A percentile compares a stretch with the other conserved stretches of the same genome.
phyloP scores from a whole-genome alignment of 2,797 vertebrate genomes.

The Micrastur ruficollis region DNA sequence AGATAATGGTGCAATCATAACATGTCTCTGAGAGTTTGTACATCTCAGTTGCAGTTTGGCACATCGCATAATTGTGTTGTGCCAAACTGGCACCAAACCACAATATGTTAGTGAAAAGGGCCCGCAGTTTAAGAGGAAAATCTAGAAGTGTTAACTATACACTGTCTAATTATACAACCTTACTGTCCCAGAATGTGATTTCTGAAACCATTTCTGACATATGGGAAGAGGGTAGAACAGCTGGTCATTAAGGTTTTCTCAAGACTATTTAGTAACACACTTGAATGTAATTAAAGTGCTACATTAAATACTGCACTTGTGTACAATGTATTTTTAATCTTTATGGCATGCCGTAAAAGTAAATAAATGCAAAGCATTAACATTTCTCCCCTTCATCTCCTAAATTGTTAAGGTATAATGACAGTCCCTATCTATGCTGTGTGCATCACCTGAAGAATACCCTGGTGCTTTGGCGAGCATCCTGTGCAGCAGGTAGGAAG shows the following conservation, averaged over 20 bases:
- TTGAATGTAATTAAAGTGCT: conserved; percentile 83
- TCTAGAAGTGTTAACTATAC: conserved; percentile 80
- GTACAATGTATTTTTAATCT: conserved; percentile 84
- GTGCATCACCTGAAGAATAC: conserved; percentile 13
- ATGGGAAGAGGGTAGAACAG: conserved; percentile 83
- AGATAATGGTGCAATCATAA: conserved; percentile 73
- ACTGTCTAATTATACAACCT: conserved; percentile 82
- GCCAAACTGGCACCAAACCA: conserved; percentile 75
- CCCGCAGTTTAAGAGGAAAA: conserved; percentile 74
- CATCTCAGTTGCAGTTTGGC: conserved; percentile 73
- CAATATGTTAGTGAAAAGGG: conserved; percentile 76
- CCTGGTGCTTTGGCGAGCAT: background rate
- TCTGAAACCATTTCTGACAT: conserved; percentile 82
- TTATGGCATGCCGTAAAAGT: conserved; percentile 79
- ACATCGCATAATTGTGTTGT: conserved; percentile 28
- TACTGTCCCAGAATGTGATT: conserved; percentile 79
- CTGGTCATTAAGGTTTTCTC: conserved; percentile 85
- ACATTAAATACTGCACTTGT: conserved; percentile 77
- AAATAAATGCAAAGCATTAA: conserved; percentile 75
- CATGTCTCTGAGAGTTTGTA: conserved; percentile 72
- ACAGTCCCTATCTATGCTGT: background rate
- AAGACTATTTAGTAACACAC: conserved; percentile 83
- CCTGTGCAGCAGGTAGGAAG: background rate
- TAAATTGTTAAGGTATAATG: conserved; percentile 64
- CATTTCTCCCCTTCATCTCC: conserved; percentile 64